A percentile compares a stretch with the other conserved stretches of the same genome.
Evolutionary conservation across 2,888 invertebrate genomes (phyloP).

Genomic region (Aquatica leii): DNA sequence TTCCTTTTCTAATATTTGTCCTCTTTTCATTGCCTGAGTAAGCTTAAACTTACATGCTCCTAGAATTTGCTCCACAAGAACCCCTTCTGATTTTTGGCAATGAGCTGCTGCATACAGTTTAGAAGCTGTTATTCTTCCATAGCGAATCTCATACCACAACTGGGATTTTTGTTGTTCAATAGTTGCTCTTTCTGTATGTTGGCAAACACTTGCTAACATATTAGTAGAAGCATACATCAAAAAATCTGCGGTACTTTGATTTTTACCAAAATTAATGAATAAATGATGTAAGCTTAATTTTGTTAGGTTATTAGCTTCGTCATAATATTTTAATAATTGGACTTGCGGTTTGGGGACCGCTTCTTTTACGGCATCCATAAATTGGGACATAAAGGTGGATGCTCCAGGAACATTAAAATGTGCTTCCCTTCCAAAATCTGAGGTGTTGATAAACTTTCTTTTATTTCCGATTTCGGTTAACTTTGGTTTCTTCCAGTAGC

Average conservation of each 20-base stretch:
- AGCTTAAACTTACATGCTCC: background rate
- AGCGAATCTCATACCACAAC: constrained; percentile 39
- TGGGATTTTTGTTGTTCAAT: background rate
- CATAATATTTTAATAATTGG: background rate
- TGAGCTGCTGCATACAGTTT: constrained; percentile 40
- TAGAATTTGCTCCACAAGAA: background rate
- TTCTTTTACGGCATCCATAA: background rate
- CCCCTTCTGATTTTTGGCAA: constrained; percentile 32
- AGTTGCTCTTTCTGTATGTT: background rate
- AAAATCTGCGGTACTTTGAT: no score
- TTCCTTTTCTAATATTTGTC: background rate
- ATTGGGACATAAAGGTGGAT: background rate
- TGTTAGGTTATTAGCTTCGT: background rate
- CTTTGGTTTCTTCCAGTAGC: constrained; percentile 7
- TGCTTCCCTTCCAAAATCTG: background rate
- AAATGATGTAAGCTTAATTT: background rate
- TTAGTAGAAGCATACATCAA: no score
- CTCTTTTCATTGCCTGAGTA: background rate
- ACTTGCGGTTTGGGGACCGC: background rate
- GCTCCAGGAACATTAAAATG: background rate
- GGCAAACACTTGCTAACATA: no score
- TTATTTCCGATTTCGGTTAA: background rate
- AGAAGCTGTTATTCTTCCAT: constrained; percentile 42
- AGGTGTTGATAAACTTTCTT: background rate
- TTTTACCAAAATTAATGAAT: background rate